Conservation (phyloP, 2,888 invertebrate species). For the Drosophila subsilvestris region DNA sequence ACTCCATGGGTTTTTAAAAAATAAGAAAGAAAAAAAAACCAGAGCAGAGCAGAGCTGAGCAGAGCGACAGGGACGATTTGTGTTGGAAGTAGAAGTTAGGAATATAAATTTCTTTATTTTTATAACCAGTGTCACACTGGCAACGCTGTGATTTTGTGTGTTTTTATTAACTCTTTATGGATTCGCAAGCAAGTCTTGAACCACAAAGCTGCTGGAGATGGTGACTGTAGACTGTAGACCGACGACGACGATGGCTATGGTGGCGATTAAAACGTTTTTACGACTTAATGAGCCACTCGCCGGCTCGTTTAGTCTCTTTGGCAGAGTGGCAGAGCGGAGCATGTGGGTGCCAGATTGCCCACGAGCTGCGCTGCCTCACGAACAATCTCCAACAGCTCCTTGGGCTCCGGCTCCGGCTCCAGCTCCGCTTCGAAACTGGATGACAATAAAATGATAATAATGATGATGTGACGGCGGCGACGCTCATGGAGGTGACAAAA, state of each 20-base stretch:
- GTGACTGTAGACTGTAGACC: constrained; percentile 2
- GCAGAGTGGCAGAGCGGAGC: constrained; percentile 39
- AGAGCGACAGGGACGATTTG: constrained; percentile 35
- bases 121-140: constrained; percentile 61
- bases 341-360: constrained; percentile 75
- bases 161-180: constrained; percentile 78
- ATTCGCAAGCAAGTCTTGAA: constrained; percentile 63
- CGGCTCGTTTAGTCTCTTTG: constrained; percentile 37
- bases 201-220: constrained; percentile 13
- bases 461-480: constrained; percentile 60
- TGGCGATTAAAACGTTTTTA: constrained; percentile 74
- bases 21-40: constrained; percentile 56
- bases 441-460: constrained; percentile 73
- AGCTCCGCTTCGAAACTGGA: constrained; percentile 17
- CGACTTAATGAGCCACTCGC: constrained; percentile 80
- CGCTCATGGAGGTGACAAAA: constrained; percentile 74
- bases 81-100: constrained; percentile 60
- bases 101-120: constrained; percentile 71
- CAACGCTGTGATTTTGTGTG: constrained; percentile 72
- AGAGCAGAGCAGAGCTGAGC: constrained; percentile 43
- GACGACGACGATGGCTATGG: not conserved
- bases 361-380: constrained; percentile 42
- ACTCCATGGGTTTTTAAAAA: constrained; percentile 56
- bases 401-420: constrained; percentile 1
- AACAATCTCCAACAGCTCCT: constrained; percentile 10